A percentile compares a stretch with the other conserved stretches of the same genome.
Evolutionary conservation across 2,888 invertebrate species (phyloP).

Genomic region (Drosophila kokeensis): DNA sequence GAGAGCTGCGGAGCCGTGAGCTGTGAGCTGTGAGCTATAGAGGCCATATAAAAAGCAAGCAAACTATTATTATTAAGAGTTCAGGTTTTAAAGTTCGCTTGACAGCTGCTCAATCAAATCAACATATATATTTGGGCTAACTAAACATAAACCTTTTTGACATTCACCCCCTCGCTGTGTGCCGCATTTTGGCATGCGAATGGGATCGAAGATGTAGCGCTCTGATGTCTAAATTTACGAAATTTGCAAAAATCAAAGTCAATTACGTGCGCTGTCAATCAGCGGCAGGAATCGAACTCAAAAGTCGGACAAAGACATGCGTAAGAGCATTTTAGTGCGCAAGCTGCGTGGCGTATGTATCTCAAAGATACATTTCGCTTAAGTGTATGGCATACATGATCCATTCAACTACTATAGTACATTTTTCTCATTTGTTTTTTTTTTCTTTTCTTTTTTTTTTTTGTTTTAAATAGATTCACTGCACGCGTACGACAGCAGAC

Average conservation of each 20-base stretch:
- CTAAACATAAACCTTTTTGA: conserved; percentile 78
- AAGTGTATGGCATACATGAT: conserved; percentile 75
- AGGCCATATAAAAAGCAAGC: conserved; percentile 49
- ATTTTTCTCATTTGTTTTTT: neutral
- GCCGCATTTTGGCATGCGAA: conserved; percentile 17
- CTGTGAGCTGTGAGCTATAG: conserved; percentile 5
- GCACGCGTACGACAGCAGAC: conserved; percentile 47
- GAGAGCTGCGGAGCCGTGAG: neutral
- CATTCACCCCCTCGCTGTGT: conserved; percentile 32
- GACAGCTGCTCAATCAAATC: conserved; percentile 81
- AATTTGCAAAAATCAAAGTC: conserved; percentile 78
- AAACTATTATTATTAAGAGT: conserved; percentile 59
- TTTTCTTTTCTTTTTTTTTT: conserved; percentile 2
- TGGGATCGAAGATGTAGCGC: conserved; percentile 38
- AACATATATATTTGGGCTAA: conserved; percentile 74
- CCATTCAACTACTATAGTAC: conserved; percentile 57
- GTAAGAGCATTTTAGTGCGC: conserved; percentile 71
- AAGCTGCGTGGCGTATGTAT: conserved; percentile 52
- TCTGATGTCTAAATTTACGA: conserved; percentile 76
- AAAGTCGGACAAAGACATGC: conserved; percentile 64
- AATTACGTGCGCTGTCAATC: conserved; percentile 79
- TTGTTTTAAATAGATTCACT: conserved; percentile 40
- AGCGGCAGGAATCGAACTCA: conserved; percentile 68
- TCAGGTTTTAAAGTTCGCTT: conserved; percentile 71
- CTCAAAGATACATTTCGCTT: conserved; percentile 75